Evolutionary conservation across 2,888 invertebrate genomes (phyloP), one percentile per base, ranked within the genome.

Genomic region (Nebria salina): DNA sequence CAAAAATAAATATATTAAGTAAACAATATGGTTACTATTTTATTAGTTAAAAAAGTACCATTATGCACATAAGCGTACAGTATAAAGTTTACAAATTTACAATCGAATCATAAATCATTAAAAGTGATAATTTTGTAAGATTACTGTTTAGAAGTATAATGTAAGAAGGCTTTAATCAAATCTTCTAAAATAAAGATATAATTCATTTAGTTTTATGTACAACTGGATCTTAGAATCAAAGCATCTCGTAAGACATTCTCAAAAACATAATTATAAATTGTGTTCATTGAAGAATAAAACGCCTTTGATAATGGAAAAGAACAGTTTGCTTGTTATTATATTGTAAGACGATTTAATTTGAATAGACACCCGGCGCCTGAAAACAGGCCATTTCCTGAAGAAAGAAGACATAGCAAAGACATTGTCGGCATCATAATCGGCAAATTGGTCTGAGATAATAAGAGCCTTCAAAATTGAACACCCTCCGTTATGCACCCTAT

Each of bases 371-470:
- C 54, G 54, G 54, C 54, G 54, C 54, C 54, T 13, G 13, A 54
- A 54, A 54, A 54, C 54, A 54, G 54, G 54, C 3, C 54, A 54
- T 54, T 54, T 54, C 54, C 54, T 54, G 54, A 13, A 8, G 54
- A 54, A 54, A 54, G 54, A 54, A 54, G 54, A 54, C 54, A 54
- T 54, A 11, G 54, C 13, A 13, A 54, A 54, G 54, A 54, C 54
- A 54, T 54, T 54, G 54, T 54, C 54, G 54, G 54, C 54, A 54
- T 54, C 54, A 54, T 54, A 54, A 54, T 75, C 75, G 65, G 74
- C 76, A 82, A 82, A 83, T 83, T 84, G 82, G 81, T 70, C 77
- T 43, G 82, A 83, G 83, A 83, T 82, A 83, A 81, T 77, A 79
- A 80, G 77, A 77, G 41, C 75, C 70, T 82, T 82, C 81, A 64